Evolutionary conservation across 2,888 invertebrate species (phyloP).

Genomic region (Drosophila meridiana): DNA sequence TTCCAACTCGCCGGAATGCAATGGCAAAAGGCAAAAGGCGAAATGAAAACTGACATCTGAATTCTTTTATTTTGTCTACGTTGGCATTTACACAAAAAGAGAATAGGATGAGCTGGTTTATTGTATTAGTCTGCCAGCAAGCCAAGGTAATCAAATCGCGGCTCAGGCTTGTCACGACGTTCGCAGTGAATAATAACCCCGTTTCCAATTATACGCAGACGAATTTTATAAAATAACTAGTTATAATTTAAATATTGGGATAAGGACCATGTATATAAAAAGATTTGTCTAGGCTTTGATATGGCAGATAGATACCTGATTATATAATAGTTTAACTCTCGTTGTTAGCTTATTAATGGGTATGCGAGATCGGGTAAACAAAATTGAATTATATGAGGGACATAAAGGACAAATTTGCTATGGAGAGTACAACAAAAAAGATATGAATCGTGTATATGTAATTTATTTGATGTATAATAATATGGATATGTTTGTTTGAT

Average conservation of each 20-base stretch:
- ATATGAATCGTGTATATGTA: too few species aligned
- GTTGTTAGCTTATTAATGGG: background rate
- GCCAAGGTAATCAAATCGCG: conserved; percentile 50
- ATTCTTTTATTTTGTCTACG: conserved; percentile 44
- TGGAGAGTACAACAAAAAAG: too few species aligned
- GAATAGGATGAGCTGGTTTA: conserved; percentile 24
- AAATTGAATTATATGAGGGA: too few species aligned
- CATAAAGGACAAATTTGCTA: too few species aligned
- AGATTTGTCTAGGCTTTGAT: too few species aligned
- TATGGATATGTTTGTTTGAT: too few species aligned
- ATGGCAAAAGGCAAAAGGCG: conserved; percentile 33
- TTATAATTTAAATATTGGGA: background rate
- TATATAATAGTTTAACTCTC: too few species aligned
- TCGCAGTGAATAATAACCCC: background rate
- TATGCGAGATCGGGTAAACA: background rate
- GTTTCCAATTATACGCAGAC: background rate
- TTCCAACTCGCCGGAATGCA: conserved; percentile 33
- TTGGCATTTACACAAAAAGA: conserved; percentile 30
- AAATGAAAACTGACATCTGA: conserved; percentile 71
- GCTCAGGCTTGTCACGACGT: conserved; percentile 2
- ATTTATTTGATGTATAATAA: too few species aligned
- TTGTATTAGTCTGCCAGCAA: conserved; percentile 27
- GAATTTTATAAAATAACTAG: background rate
- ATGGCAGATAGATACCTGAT: too few species aligned
- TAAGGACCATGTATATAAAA: too few species aligned